Percentiles rank a stretch among this genome's conserved stretches.
These are phyloP conservation scores for Fabriciana adippe DNA, from an alignment of 2,888 invertebrate species.

Conservation along the genomic window DNA sequence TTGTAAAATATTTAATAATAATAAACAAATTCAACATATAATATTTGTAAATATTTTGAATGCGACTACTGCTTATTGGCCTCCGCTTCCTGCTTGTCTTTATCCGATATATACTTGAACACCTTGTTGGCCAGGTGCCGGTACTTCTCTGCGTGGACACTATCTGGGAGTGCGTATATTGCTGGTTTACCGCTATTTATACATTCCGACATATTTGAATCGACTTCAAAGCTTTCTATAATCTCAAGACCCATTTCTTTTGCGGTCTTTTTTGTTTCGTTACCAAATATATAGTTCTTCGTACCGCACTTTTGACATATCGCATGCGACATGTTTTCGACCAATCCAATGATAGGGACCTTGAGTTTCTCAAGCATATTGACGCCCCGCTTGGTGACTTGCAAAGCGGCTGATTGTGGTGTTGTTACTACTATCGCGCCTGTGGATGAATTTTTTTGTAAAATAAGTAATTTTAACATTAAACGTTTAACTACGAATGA, in stretches of 20 bases:
- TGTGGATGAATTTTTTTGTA: constrained; percentile 50
- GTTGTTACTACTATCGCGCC: constrained; percentile 96
- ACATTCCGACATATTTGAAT: constrained; percentile 85
- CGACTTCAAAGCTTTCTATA: constrained; percentile 88
- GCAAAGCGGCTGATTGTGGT: constrained; percentile 93
- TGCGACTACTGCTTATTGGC: constrained; percentile 51
- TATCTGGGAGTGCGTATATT: constrained; percentile 85
- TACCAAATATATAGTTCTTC: constrained; percentile 88
- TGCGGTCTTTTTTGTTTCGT: constrained; percentile 83
- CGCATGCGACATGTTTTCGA: constrained; percentile 94
- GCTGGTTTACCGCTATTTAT: constrained; percentile 90
- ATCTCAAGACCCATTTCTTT: constrained; percentile 85
- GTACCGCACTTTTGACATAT: constrained; percentile 89
- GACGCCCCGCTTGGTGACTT: constrained; percentile 92
- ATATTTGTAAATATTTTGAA: constrained; percentile 40
- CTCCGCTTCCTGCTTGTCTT: constrained; percentile 57
- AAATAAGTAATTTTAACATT: background rate
- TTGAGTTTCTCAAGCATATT: constrained; percentile 93
- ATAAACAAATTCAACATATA: constrained; percentile 56
- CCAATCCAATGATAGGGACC: constrained; percentile 92
- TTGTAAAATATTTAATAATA: constrained; percentile 57
- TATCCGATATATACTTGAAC: constrained; percentile 69
- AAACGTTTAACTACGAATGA: too few relatives aligned
- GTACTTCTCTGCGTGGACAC: constrained; percentile 74
- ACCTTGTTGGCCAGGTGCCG: constrained; percentile 72